Percentiles rank a stretch among this genome's conserved stretches.
Conservation (phyloP, 2,888 invertebrate species). For the Megastigmus dorsalis region DNA sequence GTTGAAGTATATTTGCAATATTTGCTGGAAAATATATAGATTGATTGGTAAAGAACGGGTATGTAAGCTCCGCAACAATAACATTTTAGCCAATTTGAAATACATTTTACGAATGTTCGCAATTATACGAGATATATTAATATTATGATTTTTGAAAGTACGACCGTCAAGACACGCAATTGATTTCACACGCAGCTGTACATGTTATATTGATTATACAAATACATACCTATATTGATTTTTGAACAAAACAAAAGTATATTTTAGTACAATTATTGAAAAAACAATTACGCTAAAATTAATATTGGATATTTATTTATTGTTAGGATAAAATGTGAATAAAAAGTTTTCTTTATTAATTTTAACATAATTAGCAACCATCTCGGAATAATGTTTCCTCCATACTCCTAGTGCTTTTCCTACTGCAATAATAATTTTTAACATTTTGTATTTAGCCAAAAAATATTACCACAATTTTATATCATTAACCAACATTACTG, state of each 20-base stretch:
- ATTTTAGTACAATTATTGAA: too few species aligned
- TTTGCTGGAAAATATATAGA: constrained; percentile 10
- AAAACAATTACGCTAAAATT: too few species aligned
- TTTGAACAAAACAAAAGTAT: constrained; percentile 8
- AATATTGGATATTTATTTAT: constrained; percentile 6
- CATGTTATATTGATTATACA: constrained; percentile 2
- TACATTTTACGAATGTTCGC: neutral
- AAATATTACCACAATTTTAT: too few species aligned
- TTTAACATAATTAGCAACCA: neutral
- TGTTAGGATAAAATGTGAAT: constrained; percentile 36
- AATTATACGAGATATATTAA: constrained; percentile 15
- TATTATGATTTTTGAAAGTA: neutral
- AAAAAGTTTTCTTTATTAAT: neutral
- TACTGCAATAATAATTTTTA: neutral
- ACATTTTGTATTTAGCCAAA: too few species aligned
- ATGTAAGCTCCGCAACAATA: neutral
- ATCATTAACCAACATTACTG: too few species aligned
- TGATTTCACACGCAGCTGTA: constrained; percentile 1
- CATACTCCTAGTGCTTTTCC: neutral
- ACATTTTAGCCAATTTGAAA: too few species aligned
- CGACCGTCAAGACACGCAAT: neutral
- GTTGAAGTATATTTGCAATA: constrained; percentile 9
- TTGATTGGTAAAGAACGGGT: neutral
- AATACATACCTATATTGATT: constrained; percentile 8
- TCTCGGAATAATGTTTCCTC: neutral